These are phyloP conservation scores for Homalodisca vitripennis DNA, from an alignment of 1,140 invertebrate genomes.

Conservation along the genomic window DNA sequence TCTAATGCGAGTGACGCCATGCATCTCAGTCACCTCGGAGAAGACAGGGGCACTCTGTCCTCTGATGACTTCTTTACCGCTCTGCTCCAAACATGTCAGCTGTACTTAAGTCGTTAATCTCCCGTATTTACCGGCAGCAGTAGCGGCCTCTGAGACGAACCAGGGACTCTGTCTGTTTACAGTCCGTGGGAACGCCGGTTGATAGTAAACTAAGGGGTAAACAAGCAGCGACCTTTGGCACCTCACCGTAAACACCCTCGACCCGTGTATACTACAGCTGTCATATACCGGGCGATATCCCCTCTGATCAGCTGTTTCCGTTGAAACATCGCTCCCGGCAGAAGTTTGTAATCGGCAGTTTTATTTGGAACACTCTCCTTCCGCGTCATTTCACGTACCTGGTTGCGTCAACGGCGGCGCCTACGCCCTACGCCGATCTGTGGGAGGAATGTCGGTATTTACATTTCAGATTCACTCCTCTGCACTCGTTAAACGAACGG, in stretches of 20 bases:
- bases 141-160: constrained; percentile 2
- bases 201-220: too few species aligned
- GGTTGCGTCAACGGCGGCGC: too few species aligned
- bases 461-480: constrained; percentile 6
- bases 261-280: too few species aligned
- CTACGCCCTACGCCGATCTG: neutral
- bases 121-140: neutral
- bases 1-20: neutral
- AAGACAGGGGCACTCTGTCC: neutral
- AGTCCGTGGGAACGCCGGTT: neutral
- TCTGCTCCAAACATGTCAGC: constrained; percentile 6
- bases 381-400: too few species aligned
- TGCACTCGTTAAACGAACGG: constrained; percentile 6
- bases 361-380: too few species aligned
- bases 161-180: neutral
- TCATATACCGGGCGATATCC: too few species aligned
- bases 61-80: constrained; percentile 18
- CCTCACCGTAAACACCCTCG: too few species aligned
- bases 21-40: neutral
- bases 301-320: too few species aligned
- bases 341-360: too few species aligned
- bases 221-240: too few species aligned
- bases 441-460: constrained; percentile 12
- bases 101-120: neutral
- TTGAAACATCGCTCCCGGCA: too few species aligned